These are phyloP conservation scores for Acanthis flammea DNA, from an alignment of 2,797 vertebrate genomes.

Conservation along the genomic window DNA sequence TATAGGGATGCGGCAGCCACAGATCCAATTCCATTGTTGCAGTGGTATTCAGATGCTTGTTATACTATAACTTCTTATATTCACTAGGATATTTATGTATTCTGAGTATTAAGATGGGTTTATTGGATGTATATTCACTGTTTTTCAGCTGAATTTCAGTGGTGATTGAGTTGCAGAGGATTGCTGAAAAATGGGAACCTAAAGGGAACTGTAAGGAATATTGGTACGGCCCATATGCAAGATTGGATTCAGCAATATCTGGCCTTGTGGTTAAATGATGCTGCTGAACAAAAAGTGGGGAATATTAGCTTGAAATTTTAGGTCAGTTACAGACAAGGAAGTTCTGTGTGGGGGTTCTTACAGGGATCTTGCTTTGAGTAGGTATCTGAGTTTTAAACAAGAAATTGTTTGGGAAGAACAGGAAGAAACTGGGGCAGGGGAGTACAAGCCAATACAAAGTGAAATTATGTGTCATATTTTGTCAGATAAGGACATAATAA, in stretches of 20 bases:
- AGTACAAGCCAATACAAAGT: neutral
- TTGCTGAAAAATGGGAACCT: neutral
- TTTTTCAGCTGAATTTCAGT: neutral
- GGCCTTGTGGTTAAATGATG: neutral
- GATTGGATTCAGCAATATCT: neutral
- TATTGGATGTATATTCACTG: neutral
- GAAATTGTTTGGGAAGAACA: neutral
- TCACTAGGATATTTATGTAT: neutral
- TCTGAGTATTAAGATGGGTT: neutral
- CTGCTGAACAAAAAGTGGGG: neutral
- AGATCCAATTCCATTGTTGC: neutral
- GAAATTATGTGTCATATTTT: neutral
- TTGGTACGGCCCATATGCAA: neutral
- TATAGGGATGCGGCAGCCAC: neutral
- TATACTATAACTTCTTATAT: accelerated
- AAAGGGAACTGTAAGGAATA: neutral
- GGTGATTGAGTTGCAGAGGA: neutral
- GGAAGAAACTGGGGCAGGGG: neutral
- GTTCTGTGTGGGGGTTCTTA: neutral
- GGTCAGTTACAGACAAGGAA: neutral
- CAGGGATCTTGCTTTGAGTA: neutral
- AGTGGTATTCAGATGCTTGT: neutral
- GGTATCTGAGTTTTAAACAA: neutral
- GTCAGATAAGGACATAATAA: neutral
- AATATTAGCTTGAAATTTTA: neutral